A percentile compares a stretch with the other conserved stretches of the same genome.
phyloP scores from a whole-genome alignment of 2,113 vertebrate species.

The Tachysurus vachellii region DNA sequence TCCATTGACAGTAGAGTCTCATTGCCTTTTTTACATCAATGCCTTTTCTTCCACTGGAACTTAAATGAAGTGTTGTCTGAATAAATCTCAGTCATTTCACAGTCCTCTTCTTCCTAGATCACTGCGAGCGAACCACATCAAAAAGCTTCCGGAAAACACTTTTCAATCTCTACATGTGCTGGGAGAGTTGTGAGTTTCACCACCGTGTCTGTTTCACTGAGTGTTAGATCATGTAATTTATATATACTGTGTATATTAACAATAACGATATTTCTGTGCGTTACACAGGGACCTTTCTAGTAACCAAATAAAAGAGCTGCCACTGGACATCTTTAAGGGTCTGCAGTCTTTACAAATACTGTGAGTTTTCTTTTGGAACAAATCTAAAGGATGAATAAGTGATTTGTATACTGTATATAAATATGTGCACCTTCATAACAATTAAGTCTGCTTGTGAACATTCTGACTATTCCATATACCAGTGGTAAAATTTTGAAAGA shows the following conservation, averaged over 20 bases:
- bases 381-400: not conserved
- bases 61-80: not conserved
- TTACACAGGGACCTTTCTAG: slow-evolving; percentile 72
- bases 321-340: slow-evolving; percentile 69
- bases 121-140: slow-evolving; percentile 78
- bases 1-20: not conserved
- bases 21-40: not conserved
- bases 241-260: not conserved
- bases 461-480: not conserved
- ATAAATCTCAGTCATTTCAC: not conserved
- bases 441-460: not conserved
- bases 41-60: not conserved
- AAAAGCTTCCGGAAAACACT: slow-evolving; percentile 73
- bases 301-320: slow-evolving; percentile 73
- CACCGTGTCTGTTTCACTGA: not conserved
- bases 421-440: not conserved
- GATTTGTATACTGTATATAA: not conserved
- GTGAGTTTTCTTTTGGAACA: slow-evolving; percentile 62
- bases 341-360: slow-evolving; percentile 77
- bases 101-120: slow-evolving; percentile 57
- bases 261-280: not conserved
- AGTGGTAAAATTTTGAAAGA: not conserved
- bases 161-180: slow-evolving; percentile 71
- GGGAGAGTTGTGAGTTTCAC: slow-evolving; percentile 49
- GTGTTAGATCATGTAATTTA: not conserved